Percentiles rank a stretch among this genome's conserved stretches.
phyloP scores from a whole-genome alignment of 2,888 invertebrate species.

The Hermaeophaga mercurialis region DNA sequence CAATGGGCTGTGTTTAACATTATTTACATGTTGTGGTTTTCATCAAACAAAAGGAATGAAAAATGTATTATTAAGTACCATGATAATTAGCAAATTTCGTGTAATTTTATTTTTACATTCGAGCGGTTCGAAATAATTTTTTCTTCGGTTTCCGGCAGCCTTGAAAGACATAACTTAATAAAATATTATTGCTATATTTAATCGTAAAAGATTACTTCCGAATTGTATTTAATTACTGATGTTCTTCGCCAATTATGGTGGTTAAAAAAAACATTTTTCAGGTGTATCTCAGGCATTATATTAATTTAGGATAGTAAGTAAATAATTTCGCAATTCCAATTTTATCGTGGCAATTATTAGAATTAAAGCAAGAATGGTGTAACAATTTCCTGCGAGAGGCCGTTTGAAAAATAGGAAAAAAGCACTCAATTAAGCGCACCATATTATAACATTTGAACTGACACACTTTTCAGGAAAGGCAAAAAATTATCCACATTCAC shows the following conservation, averaged over 20 bases:
- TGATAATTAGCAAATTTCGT: constrained; percentile 30
- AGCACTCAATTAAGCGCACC: constrained; percentile 11
- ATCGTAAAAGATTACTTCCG: too few species aligned
- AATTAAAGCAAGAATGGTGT: constrained; percentile 20
- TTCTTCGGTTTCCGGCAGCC: constrained; percentile 13
- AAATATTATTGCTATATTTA: too few species aligned
- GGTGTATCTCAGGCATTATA: too few species aligned
- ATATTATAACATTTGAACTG: constrained; percentile 32
- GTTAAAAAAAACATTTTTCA: too few species aligned
- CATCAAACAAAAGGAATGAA: constrained; percentile 27
- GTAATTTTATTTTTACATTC: constrained; percentile 32
- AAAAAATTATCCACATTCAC: constrained; percentile 34
- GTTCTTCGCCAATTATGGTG: too few species aligned
- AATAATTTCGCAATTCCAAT: too few species aligned
- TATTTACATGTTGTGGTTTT: constrained; percentile 34
- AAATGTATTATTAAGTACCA: constrained; percentile 32
- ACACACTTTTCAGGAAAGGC: constrained; percentile 35
- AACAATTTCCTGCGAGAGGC: constrained; percentile 15
- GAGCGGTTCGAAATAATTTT: constrained; percentile 24
- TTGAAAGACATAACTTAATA: background rate
- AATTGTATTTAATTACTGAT: too few species aligned
- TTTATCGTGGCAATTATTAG: constrained; percentile 7
- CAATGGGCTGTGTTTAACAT: constrained; percentile 31
- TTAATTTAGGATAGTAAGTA: too few species aligned
- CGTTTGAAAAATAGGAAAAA: constrained; percentile 10